Evolutionary conservation across 2,888 invertebrate genomes (phyloP).

Genomic region (Chrysina gloriosa): DNA sequence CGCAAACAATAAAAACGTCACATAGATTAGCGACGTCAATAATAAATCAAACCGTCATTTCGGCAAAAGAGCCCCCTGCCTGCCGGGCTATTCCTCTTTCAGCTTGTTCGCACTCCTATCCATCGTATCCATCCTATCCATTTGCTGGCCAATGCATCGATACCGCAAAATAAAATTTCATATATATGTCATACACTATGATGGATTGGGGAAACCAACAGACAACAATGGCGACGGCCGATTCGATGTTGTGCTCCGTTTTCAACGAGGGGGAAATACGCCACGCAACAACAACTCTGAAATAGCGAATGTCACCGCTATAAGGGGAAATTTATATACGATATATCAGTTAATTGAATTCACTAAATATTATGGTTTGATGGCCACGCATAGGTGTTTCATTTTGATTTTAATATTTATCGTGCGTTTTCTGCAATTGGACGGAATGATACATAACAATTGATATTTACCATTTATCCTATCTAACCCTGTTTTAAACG

Average conservation of each 20-base stretch:
- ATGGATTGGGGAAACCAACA: constrained; percentile 61
- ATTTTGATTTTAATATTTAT: constrained; percentile 58
- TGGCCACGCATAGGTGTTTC: constrained; percentile 55
- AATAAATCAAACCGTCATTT: constrained; percentile 67
- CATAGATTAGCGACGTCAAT: constrained; percentile 66
- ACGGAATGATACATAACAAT: constrained; percentile 34
- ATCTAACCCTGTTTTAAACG: constrained; percentile 7
- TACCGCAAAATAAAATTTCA: constrained; percentile 65
- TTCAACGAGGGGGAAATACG: constrained; percentile 21
- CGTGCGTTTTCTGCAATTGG: constrained; percentile 50
- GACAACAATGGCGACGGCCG: constrained; percentile 59
- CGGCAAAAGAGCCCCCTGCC: constrained; percentile 52
- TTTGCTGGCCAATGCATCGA: constrained; percentile 59
- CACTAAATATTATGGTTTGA: constrained; percentile 60
- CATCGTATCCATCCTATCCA: constrained; percentile 40
- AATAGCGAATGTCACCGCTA: constrained; percentile 56
- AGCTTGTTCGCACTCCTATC: constrained; percentile 43
- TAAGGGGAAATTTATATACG: constrained; percentile 61
- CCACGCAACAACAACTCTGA: constrained; percentile 5
- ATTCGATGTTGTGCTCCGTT: constrained; percentile 45
- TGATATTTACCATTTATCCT: constrained; percentile 32
- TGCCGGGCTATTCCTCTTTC: constrained; percentile 52
- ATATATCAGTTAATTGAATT: constrained; percentile 62
- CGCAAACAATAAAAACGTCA: constrained; percentile 66
- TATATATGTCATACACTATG: constrained; percentile 62